Conservation (phyloP, 2,797 vertebrate genomes). For the Lutjanus argentimaculatus region DNA sequence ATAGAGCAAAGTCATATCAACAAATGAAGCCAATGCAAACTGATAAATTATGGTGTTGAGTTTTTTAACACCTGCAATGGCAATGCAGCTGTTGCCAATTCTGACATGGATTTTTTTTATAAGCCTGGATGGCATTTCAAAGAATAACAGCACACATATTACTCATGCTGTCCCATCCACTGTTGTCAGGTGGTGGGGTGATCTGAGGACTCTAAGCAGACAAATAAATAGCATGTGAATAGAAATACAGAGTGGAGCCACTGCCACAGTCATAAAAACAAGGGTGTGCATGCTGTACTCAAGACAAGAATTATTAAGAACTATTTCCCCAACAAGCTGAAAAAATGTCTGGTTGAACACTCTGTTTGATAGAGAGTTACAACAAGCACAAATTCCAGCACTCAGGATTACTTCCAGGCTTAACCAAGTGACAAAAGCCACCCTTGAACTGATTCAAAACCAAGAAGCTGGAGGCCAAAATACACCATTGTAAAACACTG, state of each 20-base stretch:
- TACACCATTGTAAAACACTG: constrained; percentile 47
- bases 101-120: constrained; percentile 41
- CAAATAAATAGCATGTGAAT: constrained; percentile 46
- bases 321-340: constrained; percentile 46
- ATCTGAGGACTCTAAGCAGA: constrained; percentile 19
- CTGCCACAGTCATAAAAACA: constrained; percentile 34
- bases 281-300: constrained; percentile 35
- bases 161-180: constrained; percentile 6
- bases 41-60: background rate
- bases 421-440: constrained; percentile 43
- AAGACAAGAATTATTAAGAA: constrained; percentile 42
- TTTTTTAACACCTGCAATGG: constrained; percentile 15
- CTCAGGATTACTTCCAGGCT: constrained; percentile 61
- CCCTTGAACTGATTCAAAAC: constrained; percentile 22
- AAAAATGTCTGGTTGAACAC: constrained; percentile 25
- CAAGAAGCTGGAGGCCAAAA: constrained; percentile 39
- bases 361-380: constrained; percentile 33
- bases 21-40: constrained; percentile 18
- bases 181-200: constrained; percentile 21
- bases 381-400: constrained; percentile 52
- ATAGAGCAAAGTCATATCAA: constrained; percentile 10
- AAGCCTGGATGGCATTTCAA: constrained; percentile 37
- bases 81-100: constrained; percentile 38
- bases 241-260: constrained; percentile 46
- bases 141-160: constrained; percentile 23